Evolutionary conservation across 2,888 invertebrate species (phyloP).

Genomic region (Leptinotarsa rubiginosa): DNA sequence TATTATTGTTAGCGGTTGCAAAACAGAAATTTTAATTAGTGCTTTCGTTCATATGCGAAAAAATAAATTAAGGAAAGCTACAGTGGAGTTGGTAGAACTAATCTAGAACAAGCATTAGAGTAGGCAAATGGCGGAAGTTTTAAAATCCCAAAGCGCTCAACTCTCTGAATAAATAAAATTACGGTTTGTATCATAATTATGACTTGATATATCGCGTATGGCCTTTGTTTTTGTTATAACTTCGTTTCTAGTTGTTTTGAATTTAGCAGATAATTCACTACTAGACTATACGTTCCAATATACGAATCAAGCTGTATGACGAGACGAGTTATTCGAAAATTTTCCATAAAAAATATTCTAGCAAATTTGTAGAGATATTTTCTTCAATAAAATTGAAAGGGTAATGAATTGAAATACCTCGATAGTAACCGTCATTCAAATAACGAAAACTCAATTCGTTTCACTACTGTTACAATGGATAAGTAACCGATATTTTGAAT

Average conservation of each 20-base stretch:
- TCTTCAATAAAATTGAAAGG: too few relatives aligned
- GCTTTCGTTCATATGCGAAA: background rate
- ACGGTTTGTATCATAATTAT: slow-evolving; percentile 32
- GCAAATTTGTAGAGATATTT: too few relatives aligned
- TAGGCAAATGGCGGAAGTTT: slow-evolving; percentile 40
- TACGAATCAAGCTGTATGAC: background rate
- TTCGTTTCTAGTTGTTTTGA: slow-evolving; percentile 25
- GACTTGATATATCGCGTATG: slow-evolving; percentile 2
- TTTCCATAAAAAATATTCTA: too few relatives aligned
- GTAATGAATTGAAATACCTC: too few relatives aligned
- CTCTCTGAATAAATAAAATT: slow-evolving; percentile 42
- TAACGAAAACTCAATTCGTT: too few relatives aligned
- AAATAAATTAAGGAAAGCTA: slow-evolving; percentile 18
- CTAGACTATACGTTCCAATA: background rate
- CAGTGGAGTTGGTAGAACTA: slow-evolving; percentile 31
- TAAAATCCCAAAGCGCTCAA: slow-evolving; percentile 36
- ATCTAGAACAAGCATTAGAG: slow-evolving; percentile 41
- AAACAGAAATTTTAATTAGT: background rate
- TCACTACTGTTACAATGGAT: too few relatives aligned
- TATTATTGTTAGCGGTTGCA: background rate
- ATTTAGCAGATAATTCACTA: slow-evolving; percentile 5
- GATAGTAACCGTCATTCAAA: too few relatives aligned
- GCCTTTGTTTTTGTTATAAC: slow-evolving; percentile 8
- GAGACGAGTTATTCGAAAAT: too few relatives aligned
- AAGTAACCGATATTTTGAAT: too few relatives aligned